phyloP scores from a whole-genome alignment of 2,113 vertebrate species.

The Coregonus clupeaformis region DNA sequence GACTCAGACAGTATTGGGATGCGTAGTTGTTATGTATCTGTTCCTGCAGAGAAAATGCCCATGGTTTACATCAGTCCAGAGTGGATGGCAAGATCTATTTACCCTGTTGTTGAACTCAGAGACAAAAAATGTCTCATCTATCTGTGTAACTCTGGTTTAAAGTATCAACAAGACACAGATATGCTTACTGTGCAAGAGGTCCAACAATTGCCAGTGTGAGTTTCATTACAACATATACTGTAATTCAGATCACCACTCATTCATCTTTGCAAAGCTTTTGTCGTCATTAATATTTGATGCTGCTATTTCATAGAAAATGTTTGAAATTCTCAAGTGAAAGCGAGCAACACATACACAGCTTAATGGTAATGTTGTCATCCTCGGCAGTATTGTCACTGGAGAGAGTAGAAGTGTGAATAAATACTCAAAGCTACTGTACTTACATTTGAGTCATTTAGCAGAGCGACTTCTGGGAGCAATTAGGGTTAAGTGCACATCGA shows the following conservation, averaged over 20 bases:
- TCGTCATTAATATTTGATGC: constrained; percentile 50
- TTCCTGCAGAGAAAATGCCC: too few species aligned
- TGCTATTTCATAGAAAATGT: constrained; percentile 19
- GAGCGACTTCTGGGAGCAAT: too few species aligned
- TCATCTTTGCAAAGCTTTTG: constrained; percentile 32
- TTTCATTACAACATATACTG: not conserved
- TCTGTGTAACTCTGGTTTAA: not conserved
- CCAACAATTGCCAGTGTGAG: constrained; percentile 19
- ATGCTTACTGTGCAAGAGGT: constrained; percentile 10
- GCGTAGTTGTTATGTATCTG: too few species aligned
- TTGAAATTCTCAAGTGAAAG: constrained; percentile 21
- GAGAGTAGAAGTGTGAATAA: constrained; percentile 22
- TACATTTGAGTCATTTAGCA: too few species aligned
- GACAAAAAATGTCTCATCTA: not conserved
- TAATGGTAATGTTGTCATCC: constrained; percentile 24
- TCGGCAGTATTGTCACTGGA: constrained; percentile 13
- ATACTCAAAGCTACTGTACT: constrained; percentile 15
- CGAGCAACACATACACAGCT: constrained; percentile 12
- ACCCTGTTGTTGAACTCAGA: not conserved
- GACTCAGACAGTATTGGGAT: too few species aligned
- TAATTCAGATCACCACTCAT: constrained; percentile 17
- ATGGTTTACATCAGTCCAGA: too few species aligned
- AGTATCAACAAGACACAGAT: constrained; percentile 2
- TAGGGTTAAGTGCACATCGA: too few species aligned
- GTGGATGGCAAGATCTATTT: not conserved